These are phyloP conservation scores for Hemicentrotus pulcherrimus DNA, from an alignment of 35 echinoderm and acorn worm species.

Conservation along the genomic window DNA sequence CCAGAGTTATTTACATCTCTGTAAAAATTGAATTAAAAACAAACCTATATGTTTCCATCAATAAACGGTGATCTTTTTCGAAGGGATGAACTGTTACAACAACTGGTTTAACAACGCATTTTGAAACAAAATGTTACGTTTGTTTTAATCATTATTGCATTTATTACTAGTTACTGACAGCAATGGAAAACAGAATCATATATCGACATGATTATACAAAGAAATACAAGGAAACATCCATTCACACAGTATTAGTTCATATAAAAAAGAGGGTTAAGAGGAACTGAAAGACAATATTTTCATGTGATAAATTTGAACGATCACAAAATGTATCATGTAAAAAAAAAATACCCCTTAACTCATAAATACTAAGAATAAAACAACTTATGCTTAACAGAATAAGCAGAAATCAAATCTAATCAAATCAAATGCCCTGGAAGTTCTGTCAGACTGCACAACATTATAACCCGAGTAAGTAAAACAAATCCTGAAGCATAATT, in stretches of 20 bases:
- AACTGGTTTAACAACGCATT: too few relatives aligned
- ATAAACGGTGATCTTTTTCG: too few relatives aligned
- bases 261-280: not conserved
- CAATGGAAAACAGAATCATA: not conserved
- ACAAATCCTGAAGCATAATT: not conserved
- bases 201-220: not conserved
- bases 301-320: not conserved
- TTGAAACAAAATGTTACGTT: too few relatives aligned
- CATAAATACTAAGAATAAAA: not conserved
- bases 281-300: not conserved
- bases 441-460: too few relatives aligned
- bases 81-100: too few relatives aligned
- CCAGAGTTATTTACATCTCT: too few relatives aligned
- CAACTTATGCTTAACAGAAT: not conserved
- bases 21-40: too few relatives aligned
- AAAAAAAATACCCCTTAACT: not conserved
- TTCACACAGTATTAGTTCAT: not conserved
- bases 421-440: too few relatives aligned
- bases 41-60: too few relatives aligned
- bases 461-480: too few relatives aligned
- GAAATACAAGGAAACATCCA: not conserved
- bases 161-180: not conserved
- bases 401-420: too few relatives aligned
- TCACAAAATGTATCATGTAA: not conserved
- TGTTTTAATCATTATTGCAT: not conserved